phyloP scores from a whole-genome alignment of 2,888 invertebrate species.

The Blastobasis adustella region DNA sequence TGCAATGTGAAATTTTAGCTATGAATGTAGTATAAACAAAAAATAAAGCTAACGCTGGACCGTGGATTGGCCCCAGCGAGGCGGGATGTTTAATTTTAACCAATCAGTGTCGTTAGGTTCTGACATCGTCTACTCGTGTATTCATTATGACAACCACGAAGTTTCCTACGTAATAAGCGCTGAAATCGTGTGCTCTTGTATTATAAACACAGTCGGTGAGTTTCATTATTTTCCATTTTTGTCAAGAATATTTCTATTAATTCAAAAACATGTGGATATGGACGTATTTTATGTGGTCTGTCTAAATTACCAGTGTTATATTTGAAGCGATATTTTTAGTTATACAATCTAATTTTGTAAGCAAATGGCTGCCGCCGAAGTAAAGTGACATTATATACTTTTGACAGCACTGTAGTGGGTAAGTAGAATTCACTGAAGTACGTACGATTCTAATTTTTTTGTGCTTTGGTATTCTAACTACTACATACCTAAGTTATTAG shows the following conservation, averaged over 20 bases:
- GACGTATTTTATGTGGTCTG: not conserved
- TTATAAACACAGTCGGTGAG: constrained; percentile 64
- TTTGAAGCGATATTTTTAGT: constrained; percentile 47
- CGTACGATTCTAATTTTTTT: no score
- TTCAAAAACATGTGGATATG: constrained; percentile 2
- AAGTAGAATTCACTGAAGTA: constrained; percentile 12
- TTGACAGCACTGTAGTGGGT: constrained; percentile 21
- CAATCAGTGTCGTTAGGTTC: constrained; percentile 47
- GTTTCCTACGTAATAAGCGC: constrained; percentile 72
- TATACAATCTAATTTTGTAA: constrained; percentile 67
- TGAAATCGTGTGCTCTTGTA: constrained; percentile 71
- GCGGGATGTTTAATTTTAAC: constrained; percentile 62
- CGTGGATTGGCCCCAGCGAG: constrained; percentile 48
- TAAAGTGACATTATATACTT: constrained; percentile 51
- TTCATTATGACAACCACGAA: constrained; percentile 57
- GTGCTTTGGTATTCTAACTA: no score
- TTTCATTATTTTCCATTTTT: constrained; percentile 40
- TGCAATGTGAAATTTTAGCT: constrained; percentile 38
- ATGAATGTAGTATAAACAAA: constrained; percentile 65
- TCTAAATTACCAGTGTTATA: constrained; percentile 13
- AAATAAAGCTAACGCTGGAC: constrained; percentile 59
- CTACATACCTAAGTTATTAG: no score
- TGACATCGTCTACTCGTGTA: constrained; percentile 53
- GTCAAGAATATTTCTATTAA: constrained; percentile 17
- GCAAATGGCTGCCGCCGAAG: constrained; percentile 75